Percentiles rank a stretch among this genome's conserved stretches.
phyloP scores from a whole-genome alignment of 2,797 vertebrate species.

The Hozukius guyotensis region DNA sequence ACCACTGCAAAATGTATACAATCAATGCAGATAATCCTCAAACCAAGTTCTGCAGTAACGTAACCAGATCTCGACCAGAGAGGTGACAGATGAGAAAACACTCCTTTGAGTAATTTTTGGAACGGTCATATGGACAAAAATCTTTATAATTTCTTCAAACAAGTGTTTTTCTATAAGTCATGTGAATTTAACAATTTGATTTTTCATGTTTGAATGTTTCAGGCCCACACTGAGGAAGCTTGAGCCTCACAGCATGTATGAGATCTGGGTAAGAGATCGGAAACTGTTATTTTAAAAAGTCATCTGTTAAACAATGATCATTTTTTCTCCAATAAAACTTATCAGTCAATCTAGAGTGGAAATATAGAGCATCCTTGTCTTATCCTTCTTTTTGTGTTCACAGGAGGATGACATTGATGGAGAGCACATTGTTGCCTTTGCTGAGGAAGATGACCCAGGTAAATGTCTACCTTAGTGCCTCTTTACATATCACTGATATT shows the following conservation, averaged over 20 bases:
- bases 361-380: rapidly evolving
- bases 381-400: neutral
- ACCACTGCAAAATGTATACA: no score
- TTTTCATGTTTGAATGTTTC: constrained; percentile 19
- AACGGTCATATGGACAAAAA: neutral
- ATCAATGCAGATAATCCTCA: no score
- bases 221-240: constrained; percentile 93
- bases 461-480: neutral
- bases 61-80: no score
- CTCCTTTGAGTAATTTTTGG: neutral
- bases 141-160: neutral
- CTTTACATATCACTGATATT: neutral
- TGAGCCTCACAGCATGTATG: constrained; percentile 93
- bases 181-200: neutral
- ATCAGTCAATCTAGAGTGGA: neutral
- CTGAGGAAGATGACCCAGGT: constrained; percentile 93
- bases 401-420: constrained; percentile 93
- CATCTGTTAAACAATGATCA: neutral
- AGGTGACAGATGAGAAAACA: no score
- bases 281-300: neutral
- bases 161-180: neutral
- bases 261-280: constrained; percentile 88
- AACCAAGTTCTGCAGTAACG: no score
- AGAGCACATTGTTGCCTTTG: constrained; percentile 94
- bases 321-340: neutral